These are phyloP conservation scores for Thalpophila matura DNA, from an alignment of 2,888 invertebrate species.

Conservation along the genomic window DNA sequence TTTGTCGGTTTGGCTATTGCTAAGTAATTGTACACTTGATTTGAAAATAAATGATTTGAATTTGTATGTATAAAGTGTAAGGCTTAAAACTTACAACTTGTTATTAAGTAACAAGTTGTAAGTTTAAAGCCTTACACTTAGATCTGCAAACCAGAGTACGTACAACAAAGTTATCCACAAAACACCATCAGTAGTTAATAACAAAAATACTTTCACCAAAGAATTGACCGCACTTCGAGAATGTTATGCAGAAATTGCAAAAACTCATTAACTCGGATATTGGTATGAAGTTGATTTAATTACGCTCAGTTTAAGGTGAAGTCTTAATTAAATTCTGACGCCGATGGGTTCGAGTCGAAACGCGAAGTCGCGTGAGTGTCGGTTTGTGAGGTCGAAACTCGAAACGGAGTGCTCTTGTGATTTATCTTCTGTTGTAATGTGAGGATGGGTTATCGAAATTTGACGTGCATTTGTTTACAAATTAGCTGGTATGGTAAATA, in stretches of 20 bases:
- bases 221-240: slow-evolving; percentile 16
- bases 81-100: no score
- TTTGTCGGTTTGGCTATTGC: no score
- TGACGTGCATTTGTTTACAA: neutral
- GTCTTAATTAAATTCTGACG: slow-evolving; percentile 78
- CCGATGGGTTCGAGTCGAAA: neutral
- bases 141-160: neutral
- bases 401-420: slow-evolving; percentile 16
- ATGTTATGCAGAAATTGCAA: slow-evolving; percentile 48
- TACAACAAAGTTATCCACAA: neutral
- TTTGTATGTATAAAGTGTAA: no score
- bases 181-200: neutral
- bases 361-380: slow-evolving; percentile 20
- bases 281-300: slow-evolving; percentile 43
- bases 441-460: neutral
- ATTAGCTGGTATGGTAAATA: neutral
- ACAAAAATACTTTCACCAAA: slow-evolving; percentile 16
- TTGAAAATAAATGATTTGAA: no score
- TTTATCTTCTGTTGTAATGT: slow-evolving; percentile 12
- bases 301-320: slow-evolving; percentile 35
- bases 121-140: no score
- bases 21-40: no score
- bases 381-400: slow-evolving; percentile 9
- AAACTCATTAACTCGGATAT: slow-evolving; percentile 44
- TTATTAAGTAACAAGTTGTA: no score